phyloP scores from a whole-genome alignment of 2,113 vertebrate genomes.

The Bolborhynchus lineola region DNA sequence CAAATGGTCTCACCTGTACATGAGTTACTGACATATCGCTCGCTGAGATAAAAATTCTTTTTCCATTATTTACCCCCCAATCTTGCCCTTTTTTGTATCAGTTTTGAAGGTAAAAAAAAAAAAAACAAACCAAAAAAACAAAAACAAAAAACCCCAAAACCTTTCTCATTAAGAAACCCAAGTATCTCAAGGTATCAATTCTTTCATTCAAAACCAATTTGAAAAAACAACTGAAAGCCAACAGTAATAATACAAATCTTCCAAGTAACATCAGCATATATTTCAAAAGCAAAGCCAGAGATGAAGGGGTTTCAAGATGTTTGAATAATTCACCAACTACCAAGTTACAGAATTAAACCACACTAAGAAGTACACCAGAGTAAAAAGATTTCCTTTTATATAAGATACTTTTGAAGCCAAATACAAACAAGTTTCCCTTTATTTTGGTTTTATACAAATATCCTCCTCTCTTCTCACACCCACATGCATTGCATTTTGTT shows the following conservation, averaged over 20 bases:
- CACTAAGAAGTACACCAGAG: not conserved
- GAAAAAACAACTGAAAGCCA: not conserved
- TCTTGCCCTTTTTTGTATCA: not conserved
- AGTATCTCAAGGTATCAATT: not conserved
- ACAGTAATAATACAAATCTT: not conserved
- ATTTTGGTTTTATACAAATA: not conserved
- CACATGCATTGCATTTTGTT: not conserved
- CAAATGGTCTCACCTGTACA: not conserved
- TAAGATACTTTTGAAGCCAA: not conserved
- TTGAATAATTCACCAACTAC: not conserved
- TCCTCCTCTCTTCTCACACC: not conserved
- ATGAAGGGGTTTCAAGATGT: not conserved
- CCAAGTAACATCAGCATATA: not conserved
- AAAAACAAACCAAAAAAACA: too few species aligned
- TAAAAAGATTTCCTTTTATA: not conserved
- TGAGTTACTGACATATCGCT: not conserved
- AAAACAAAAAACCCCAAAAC: not conserved
- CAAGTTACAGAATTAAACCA: constrained; percentile 14
- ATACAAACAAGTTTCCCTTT: not conserved
- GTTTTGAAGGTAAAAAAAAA: not conserved
- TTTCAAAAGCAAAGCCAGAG: not conserved
- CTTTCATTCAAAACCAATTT: not conserved
- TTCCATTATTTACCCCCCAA: not conserved
- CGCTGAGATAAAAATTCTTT: not conserved
- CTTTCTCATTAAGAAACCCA: not conserved